These are phyloP conservation scores for Adrianichthys oophorus DNA, from an alignment of 2,797 vertebrate genomes.

Conservation along the genomic window DNA sequence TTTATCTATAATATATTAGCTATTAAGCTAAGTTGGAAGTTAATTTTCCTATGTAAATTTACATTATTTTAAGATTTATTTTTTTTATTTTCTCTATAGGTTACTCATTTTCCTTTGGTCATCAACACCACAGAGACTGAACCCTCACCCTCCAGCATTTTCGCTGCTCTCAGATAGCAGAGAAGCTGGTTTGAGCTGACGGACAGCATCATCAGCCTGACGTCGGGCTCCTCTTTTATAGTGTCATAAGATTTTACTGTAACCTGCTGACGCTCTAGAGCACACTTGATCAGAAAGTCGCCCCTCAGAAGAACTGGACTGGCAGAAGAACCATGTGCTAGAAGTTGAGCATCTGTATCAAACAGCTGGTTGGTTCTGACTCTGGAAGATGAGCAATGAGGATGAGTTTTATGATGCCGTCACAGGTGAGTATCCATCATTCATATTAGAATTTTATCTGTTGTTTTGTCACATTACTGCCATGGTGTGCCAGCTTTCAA, in stretches of 20 bases:
- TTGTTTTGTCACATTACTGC: too few species aligned
- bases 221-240: conserved; percentile 9
- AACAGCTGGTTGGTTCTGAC: conserved; percentile 50
- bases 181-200: conserved; percentile 2
- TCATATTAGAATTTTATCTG: too few species aligned
- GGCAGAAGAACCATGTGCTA: conserved; percentile 77
- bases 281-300: conserved; percentile 27
- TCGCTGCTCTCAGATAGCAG: conserved; percentile 1
- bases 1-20: too few species aligned
- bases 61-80: not conserved
- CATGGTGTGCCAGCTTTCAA: too few species aligned
- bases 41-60: not conserved
- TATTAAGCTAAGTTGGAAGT: too few species aligned
- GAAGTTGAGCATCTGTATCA: conserved; percentile 44
- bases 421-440: conserved; percentile 81
- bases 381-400: conserved; percentile 90
- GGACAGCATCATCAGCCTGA: not conserved
- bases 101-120: conserved; percentile 1
- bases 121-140: conserved; percentile 17
- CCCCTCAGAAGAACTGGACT: conserved; percentile 33
- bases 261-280: conserved; percentile 23
- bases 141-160: not conserved
- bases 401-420: conserved; percentile 97
- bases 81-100: conserved; percentile 34
- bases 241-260: conserved; percentile 7